Evolutionary conservation across 2,113 vertebrate genomes (phyloP).

Genomic region (Corapipo altera): DNA sequence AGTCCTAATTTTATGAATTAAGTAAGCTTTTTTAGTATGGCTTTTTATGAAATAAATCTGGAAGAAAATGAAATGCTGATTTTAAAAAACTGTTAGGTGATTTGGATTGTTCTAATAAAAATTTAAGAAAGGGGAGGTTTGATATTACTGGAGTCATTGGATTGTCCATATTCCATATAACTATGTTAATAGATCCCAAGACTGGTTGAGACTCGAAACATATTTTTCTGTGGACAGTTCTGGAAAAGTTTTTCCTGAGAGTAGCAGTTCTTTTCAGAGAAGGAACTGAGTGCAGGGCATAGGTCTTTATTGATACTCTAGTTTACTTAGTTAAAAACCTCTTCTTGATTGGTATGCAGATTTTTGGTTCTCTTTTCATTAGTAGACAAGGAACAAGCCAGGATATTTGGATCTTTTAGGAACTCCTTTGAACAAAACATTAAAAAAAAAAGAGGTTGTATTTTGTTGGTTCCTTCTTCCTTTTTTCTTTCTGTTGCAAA

Average conservation of each 20-base stretch:
- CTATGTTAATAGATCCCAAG: neutral
- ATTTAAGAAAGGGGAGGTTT: neutral
- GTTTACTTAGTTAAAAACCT: neutral
- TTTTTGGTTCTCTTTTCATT: neutral
- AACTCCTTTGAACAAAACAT: neutral
- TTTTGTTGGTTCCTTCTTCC: neutral
- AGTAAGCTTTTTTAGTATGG: neutral
- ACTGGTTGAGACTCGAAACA: neutral
- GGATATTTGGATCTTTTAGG: neutral
- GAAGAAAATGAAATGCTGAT: neutral
- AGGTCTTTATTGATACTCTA: neutral
- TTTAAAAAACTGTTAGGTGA: neutral
- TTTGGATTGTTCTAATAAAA: neutral
- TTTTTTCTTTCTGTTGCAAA: neutral
- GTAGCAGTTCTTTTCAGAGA: neutral
- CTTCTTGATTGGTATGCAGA: neutral
- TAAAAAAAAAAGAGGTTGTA: neutral
- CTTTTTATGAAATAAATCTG: neutral
- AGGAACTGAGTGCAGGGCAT: neutral
- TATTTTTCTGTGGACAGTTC: neutral
- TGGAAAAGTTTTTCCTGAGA: neutral
- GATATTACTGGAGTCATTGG: neutral
- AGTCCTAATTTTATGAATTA: neutral
- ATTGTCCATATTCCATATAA: neutral
- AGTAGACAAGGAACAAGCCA: neutral